These are phyloP conservation scores for Ostrea edulis DNA, from an alignment of 1,140 invertebrate species.

Conservation along the genomic window DNA sequence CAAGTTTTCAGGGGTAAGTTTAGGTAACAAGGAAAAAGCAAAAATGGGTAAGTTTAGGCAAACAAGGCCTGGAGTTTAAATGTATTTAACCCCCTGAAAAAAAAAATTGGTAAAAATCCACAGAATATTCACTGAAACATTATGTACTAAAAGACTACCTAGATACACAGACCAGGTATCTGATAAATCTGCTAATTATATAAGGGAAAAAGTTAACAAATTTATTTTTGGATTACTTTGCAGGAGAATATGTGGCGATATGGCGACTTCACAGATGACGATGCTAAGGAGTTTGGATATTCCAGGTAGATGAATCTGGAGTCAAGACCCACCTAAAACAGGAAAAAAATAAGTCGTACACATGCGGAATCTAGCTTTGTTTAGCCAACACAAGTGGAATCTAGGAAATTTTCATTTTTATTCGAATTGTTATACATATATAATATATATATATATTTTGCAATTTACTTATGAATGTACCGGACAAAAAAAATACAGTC, in stretches of 20 bases:
- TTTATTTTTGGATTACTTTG: slow-evolving; percentile 60
- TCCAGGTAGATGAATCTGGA: slow-evolving; percentile 57
- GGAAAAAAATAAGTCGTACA: slow-evolving; percentile 33
- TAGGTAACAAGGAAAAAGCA: too few species aligned
- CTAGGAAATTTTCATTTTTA: slow-evolving; percentile 57
- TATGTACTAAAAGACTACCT: too few species aligned
- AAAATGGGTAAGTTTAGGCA: too few species aligned
- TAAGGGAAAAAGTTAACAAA: too few species aligned
- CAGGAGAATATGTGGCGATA: slow-evolving; percentile 95
- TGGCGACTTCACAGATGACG: slow-evolving; percentile 96
- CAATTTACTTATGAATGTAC: slow-evolving; percentile 32
- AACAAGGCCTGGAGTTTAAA: too few species aligned
- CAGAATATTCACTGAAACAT: too few species aligned
- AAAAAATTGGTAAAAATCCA: too few species aligned
- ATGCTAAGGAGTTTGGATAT: slow-evolving; percentile 92
- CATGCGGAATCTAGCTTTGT: slow-evolving; percentile 48
- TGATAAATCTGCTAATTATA: too few species aligned
- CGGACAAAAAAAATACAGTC: not conserved
- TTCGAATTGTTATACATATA: slow-evolving; percentile 49
- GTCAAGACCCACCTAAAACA: not conserved
- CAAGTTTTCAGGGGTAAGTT: too few species aligned
- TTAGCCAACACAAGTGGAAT: slow-evolving; percentile 64
- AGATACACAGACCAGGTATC: too few species aligned
- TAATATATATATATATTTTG: slow-evolving; percentile 21
- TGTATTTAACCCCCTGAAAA: too few species aligned